These are phyloP conservation scores for Nyctalus aviator DNA, from an alignment of 2,797 vertebrate genomes.

Conservation along the genomic window DNA sequence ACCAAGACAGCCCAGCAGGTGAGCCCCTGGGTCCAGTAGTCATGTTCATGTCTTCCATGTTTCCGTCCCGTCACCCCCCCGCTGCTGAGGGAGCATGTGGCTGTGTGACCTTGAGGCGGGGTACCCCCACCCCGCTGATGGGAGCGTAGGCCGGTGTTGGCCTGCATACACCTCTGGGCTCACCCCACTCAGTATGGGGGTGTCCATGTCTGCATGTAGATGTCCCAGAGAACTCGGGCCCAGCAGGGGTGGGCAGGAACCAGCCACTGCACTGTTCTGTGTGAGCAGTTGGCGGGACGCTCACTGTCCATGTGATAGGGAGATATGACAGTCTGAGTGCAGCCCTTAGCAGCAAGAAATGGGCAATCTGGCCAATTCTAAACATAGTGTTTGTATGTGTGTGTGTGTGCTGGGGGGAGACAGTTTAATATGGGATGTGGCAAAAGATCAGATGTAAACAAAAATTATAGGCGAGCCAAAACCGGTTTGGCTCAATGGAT, in stretches of 20 bases:
- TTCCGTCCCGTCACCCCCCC: background rate
- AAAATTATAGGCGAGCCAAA: background rate
- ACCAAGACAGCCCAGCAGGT: constrained; percentile 96
- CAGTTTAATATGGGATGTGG: background rate
- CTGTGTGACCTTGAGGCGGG: background rate
- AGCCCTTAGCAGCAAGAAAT: constrained; percentile 43
- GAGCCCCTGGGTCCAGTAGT: background rate
- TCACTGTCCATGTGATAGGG: background rate
- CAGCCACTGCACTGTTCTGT: background rate
- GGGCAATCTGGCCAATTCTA: constrained; percentile 8
- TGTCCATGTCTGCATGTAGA: background rate
- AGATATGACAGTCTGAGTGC: background rate
- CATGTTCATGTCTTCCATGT: background rate
- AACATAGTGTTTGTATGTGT: constrained; percentile 6
- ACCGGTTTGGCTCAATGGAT: too few relatives aligned
- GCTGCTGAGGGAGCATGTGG: background rate
- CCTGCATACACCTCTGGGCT: background rate
- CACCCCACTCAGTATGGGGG: background rate
- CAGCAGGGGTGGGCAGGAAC: background rate
- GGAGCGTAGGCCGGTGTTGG: background rate
- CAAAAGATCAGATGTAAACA: background rate
- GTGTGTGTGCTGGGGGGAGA: background rate
- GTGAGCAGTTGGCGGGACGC: background rate
- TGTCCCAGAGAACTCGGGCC: background rate
- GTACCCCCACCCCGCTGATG: background rate